Evolutionary conservation across 2,888 invertebrate genomes (phyloP), one percentile per base, ranked within the genome.

Genomic region (Ochlodes sylvanus): DNA sequence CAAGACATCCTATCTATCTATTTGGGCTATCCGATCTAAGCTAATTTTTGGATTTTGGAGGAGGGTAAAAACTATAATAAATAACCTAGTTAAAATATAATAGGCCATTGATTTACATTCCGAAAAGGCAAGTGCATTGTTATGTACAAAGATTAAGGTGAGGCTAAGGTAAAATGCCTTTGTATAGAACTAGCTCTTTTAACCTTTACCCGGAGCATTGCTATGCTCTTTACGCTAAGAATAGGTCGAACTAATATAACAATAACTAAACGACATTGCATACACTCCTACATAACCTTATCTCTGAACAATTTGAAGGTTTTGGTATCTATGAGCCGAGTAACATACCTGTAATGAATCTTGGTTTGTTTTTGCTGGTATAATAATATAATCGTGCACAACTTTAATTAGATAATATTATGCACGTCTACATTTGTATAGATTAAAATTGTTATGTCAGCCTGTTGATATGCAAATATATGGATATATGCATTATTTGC

Each of bases 101-200:
- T 50, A 50, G 10, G 6, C 50, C 17, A 32, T 27, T 38, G 14
- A 38, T 15, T 60, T 42, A 50, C 47, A 58, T 66, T 66, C 58
- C 27, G 41, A 57, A 60, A 41, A 32, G 38, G 58, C 58, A 58
- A 52, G 21, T 73, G 72, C 63, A 63, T 68, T 60, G 63, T 72
- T 69, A 42, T 68, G 44, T 65, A 71, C 58, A 66, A 68, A 69
- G 57, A 63, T 60, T 44, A 27, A 32, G 50, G 56, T 44, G n/a
- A 63, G 41, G 19, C 34, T 58, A 58, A 52, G 65, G 50, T 42
- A 58, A 66, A 65, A 65, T 52, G 38, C 58, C 50, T 44, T 60
- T 38, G 34, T 50, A 55, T 27, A 27, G 58, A 10, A 52, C 58
- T 42, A 55, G 67, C 55, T 67, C 44, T 55, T 38, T 19, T 67